Evolutionary conservation across 2,888 invertebrate species (phyloP), one percentile per base, ranked within the genome.

Genomic region (Norana najaformis): DNA sequence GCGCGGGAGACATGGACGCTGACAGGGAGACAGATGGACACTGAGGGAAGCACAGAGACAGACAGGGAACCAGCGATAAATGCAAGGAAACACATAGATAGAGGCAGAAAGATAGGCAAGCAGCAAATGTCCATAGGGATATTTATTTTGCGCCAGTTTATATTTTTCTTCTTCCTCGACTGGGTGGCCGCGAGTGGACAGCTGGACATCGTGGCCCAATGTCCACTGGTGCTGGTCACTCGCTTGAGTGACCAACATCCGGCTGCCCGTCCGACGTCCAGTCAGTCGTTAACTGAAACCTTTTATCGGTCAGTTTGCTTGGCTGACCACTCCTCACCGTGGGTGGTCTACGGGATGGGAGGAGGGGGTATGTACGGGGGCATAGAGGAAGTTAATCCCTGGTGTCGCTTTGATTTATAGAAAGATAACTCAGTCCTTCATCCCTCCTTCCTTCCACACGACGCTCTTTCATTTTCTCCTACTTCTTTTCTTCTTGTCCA

Each of bases 231-330:
- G 69, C 69, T n/a, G 69, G 69, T 69, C 69, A 69, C 30, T 69
- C 69, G 69, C 69, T 11, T 69, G 69, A 69, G 69, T 69, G 69
- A 69, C 69, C 69, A n/a, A n/a, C 69, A 69, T 69, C 69, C 69
- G 69, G 69, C 11, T n/a, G n/a, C 0, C 69, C 69, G 69, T 69
- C 69, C 69, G n/a, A n/a, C n/a, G 69, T n/a, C 69, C 69, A n/a
- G 30, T 69, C 69, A 0, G 69, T 69, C 69, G 69, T 69, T 69
- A 69, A 69, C n/a, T 69, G 69, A 69, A 69, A 69, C n/a, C 69
- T 69, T 30, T 69, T 69, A 69, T 69, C 69, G 69, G 69, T 69
- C 69, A 30, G 30, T 69, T n/a, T 69, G 69, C 69, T 69, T n/a
- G n/a, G n/a, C 69, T 69, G 69, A 69, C 69, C 69, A 69, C 69